Conservation (phyloP, 2,113 vertebrate genomes). For the Miniopterus natalensis region DNA sequence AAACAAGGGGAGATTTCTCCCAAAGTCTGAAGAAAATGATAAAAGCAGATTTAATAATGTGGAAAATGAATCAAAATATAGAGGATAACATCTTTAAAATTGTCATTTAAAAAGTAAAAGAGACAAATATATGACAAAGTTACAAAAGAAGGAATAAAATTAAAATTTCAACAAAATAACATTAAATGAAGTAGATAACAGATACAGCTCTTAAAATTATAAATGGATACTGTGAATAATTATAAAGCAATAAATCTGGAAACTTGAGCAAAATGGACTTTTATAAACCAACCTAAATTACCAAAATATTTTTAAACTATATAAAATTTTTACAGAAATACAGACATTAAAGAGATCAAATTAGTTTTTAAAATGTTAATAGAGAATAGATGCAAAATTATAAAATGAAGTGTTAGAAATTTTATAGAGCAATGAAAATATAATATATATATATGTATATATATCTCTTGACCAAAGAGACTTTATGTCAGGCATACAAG, state of each 20-base stretch:
- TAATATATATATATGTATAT: background rate
- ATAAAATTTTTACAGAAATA: background rate
- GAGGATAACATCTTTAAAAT: background rate
- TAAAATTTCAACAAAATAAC: background rate
- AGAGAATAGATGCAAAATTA: background rate
- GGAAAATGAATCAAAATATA: background rate
- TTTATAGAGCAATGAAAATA: background rate
- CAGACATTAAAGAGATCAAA: background rate
- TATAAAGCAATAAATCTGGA: background rate
- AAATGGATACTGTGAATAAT: background rate
- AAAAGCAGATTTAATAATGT: background rate
- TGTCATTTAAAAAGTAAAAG: background rate
- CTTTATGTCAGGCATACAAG: background rate
- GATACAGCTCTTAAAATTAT: background rate
- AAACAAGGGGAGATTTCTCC: rapidly evolving
- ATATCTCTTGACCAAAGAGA: background rate
- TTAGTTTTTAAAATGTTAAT: background rate
- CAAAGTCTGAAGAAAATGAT: background rate
- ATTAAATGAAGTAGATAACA: background rate
- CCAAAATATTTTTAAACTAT: background rate
- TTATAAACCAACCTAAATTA: background rate
- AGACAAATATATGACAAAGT: background rate
- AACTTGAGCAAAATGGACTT: background rate
- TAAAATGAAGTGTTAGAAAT: background rate
- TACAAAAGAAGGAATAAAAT: background rate